Evolutionary conservation across 2,888 invertebrate species (phyloP), one percentile per base, ranked within the genome.

Genomic region (Parnassius mnemosyne): DNA sequence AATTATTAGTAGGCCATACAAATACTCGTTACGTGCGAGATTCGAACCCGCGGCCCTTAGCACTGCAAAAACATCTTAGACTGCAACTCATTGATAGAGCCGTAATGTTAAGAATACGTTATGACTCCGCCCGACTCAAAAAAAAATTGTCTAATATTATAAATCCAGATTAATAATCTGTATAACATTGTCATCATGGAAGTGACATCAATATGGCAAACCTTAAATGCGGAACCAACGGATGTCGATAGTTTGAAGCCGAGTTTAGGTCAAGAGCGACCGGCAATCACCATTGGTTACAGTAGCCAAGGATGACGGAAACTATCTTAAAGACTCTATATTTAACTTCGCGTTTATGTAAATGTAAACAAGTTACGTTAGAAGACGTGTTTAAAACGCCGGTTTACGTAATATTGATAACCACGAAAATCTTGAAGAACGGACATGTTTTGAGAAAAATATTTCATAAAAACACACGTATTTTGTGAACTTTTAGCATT

Each of bases 231-330:
- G 67, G 67, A 67, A 64, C 53, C 58, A 54, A 53, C 65, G 64
- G 64, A 64, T 63, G 65, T 64, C 53, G 56, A 56, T 54, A 53
- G 53, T 25, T 53, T 47, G 46, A 52, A 52, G 53, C 53, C 64
- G 71, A 76, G 75, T 80, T 77, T 83, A 71, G 86, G 87, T 87
- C 87, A 87, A 87, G 87, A 82, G 68, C 84, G 74, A 79, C 84
- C 65, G 68, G 75, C 71, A 71, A 75, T 78, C 77, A 79, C 77
- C 75, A 76, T 77, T 75, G 77, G 80, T 79, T 78, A 76, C 70
- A 71, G 71, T 69, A 74, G 72, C 71, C 71, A 72, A 73, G 72
- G 72, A 74, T 75, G 75, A 73, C 80, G 81, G 82, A 81, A 81
- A 72, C 69, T 72, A 69, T 72, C 69, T 64, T 65, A 64, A 68